These are phyloP conservation scores for Eudemis profundana DNA, from an alignment of 2,888 invertebrate species.

Conservation along the genomic window DNA sequence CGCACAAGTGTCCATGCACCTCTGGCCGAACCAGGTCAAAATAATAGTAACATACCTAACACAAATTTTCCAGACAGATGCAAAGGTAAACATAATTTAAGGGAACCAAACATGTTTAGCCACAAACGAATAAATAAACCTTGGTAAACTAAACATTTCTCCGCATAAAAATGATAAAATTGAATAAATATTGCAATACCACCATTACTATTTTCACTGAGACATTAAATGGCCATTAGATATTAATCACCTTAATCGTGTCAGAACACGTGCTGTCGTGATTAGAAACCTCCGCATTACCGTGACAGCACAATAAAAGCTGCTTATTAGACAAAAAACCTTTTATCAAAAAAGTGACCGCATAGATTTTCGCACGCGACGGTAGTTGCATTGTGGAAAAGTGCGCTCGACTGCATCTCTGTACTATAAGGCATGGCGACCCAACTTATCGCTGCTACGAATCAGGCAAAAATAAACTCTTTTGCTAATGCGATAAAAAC, in stretches of 20 bases:
- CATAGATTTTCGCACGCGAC: conserved; percentile 47
- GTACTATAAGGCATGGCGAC: background rate
- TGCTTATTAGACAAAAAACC: conserved; percentile 25
- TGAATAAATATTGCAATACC: background rate
- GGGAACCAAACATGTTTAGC: no score
- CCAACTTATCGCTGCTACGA: background rate
- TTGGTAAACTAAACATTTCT: background rate
- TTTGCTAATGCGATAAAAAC: background rate
- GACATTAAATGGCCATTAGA: background rate
- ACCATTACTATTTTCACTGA: background rate
- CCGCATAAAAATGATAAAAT: background rate
- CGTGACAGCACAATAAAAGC: conserved; percentile 22
- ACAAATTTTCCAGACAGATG: no score
- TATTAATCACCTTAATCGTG: conserved; percentile 4
- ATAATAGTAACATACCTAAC: no score
- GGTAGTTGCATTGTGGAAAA: conserved; percentile 53
- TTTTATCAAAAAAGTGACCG: conserved; percentile 29
- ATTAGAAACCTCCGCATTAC: conserved; percentile 35
- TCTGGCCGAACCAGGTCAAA: no score
- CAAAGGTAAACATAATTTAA: no score
- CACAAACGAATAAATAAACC: background rate
- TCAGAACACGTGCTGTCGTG: conserved; percentile 12
- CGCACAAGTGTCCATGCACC: no score
- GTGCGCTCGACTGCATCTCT: conserved; percentile 64
- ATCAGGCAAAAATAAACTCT: conserved; percentile 14